Base-by-base conservation (phyloP, 2,797 vertebrate genomes). In the Danio kyathit region DNA sequence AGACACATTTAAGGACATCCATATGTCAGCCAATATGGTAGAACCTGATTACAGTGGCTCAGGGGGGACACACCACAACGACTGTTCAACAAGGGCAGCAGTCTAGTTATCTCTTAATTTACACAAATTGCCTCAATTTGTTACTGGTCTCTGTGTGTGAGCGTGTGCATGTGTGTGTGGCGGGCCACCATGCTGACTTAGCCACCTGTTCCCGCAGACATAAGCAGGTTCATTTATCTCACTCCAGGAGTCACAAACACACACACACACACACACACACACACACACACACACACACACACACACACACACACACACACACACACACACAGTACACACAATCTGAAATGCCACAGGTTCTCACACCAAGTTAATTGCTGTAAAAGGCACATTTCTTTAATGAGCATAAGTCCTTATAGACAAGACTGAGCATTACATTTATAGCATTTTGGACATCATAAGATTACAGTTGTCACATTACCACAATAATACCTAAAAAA, bases 151-250 rank as follows among this genome's bases (percentile, higher is more conserved):
- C 44, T 65, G 63, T 64, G 67, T 59, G 65, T 16, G 17, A 75
- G 80, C 59, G 66, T 49, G 80, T 38, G 57, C 38, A 38, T 38
- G 87, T 49, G 43, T 82, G 87, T 87, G 84, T 88, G 87, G 78
- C 66, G 12, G 80, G 88, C 88, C 89, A 89, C 90, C 93, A 92
- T 79, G 91, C 93, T 93, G 93, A 90, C 90, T 92, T 86, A 87
- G 89, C 93, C 93, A 94, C 93, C 93, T 94, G 93, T 91, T 94
- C 91, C 84, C 92, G 90, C 92, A 91, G 91, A 93, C 90, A 91
- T 90, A 91, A 93, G 90, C 89, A 89, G 84, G 89, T 89, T 93
- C 91, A 94, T 94, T 93, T 93, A 93, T 94, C 93, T 94, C 92
- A 90, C 93, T 88, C 87, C 91, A 91, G 91, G 93, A 86, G 82